Conservation (phyloP, 2,888 invertebrate genomes). For the Idaea biselata region DNA sequence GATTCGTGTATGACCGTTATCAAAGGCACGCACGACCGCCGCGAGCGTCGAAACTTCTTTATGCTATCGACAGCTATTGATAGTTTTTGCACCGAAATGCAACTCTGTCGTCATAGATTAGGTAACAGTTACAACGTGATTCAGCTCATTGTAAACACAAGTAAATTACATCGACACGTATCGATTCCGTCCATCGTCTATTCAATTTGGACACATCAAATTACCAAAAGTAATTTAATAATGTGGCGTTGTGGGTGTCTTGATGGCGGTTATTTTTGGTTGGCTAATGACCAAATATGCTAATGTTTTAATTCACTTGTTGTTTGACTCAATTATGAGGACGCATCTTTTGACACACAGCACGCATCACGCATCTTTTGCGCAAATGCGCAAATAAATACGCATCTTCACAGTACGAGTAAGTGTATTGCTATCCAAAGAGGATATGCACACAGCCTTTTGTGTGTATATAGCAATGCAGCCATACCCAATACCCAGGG, state of each 20-base stretch:
- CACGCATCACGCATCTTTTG: too few relatives aligned
- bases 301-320: constrained; percentile 12
- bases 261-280: constrained; percentile 40
- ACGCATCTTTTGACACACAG: too few relatives aligned
- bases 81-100: constrained; percentile 72
- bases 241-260: constrained; percentile 36
- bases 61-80: constrained; percentile 48
- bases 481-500: too few relatives aligned
- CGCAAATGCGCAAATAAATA: too few relatives aligned
- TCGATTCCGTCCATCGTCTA: constrained; percentile 50
- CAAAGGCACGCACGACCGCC: constrained; percentile 61
- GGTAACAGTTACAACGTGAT: constrained; percentile 39
- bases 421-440: too few relatives aligned
- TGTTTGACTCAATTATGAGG: neutral
- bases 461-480: too few relatives aligned
- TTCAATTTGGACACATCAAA: constrained; percentile 57
- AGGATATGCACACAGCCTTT: too few relatives aligned
- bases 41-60: constrained; percentile 31
- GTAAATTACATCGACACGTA: constrained; percentile 60
- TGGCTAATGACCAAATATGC: constrained; percentile 35
- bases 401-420: too few relatives aligned
- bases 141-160: constrained; percentile 67
- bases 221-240: constrained; percentile 36
- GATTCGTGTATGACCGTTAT: constrained; percentile 71
- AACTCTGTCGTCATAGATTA: constrained; percentile 42